Base-by-base conservation (phyloP, 2,888 invertebrate genomes). In the Sicus ferrugineus region DNA sequence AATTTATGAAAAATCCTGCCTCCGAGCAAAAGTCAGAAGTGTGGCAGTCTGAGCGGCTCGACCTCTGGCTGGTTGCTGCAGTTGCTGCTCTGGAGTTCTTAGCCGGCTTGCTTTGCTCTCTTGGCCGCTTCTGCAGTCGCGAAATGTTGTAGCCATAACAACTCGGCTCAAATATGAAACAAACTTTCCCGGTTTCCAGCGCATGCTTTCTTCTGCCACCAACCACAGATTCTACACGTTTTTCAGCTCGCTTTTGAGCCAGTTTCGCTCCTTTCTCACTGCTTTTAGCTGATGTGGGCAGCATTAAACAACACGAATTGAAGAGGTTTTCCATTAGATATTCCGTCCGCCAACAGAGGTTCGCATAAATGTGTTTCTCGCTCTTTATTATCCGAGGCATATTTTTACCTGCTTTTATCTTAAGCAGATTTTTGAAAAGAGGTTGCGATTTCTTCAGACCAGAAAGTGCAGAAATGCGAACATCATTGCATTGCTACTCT, bases 201-300 rank as follows among this genome's bases (percentile, higher is more conserved):
- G 65, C 65, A 52, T 52, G 52, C 54, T 54, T 28, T 42, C 42
- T 21, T 52, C 14, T 26, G 31, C 19, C 38, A 54, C 38, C 9
- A n/a, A 56, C 34, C 65, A 66, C 65, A n/a, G n/a, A 54, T 54
- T 54, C 23, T 65, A 38, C 54, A 65, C 38, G 52, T 66, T 66
- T 66, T 56, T 66, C 42, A 34, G 54, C 65, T 66, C 42, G 54
- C 54, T 38, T 56, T 54, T 66, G 56, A 66, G 38, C 65, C 42
- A 66, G 52, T 66, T 66, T 42, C 38, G 54, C 42, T 52, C 28
- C 30, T 28, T 19, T 63, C 42, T 46, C 2, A 5, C 42, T 26
- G 14, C 2, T 62, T 63, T 50, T 63, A 63, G 46, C 28, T 9
- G 30, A 46, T 14, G 31, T 63, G 48, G 63, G 28, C 28, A 56